Evolutionary conservation across 2,797 vertebrate species (phyloP).

Genomic region (Tokudaia tokunoshimensis): DNA sequence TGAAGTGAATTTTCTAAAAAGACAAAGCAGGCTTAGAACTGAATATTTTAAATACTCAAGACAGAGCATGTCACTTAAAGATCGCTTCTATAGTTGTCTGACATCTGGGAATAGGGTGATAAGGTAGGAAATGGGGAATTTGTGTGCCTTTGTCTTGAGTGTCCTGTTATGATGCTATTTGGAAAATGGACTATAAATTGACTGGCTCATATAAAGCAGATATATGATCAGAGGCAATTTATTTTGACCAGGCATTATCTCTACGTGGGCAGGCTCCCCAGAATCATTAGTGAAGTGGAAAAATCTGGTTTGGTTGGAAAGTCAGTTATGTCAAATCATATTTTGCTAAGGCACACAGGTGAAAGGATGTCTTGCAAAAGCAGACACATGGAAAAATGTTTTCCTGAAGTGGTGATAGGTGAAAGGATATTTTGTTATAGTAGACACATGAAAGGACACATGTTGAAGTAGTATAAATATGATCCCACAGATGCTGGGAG

Average conservation of each 20-base stretch:
- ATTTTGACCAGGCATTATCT: background rate
- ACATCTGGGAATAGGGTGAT: background rate
- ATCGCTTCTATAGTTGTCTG: background rate
- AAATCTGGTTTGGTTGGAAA: background rate
- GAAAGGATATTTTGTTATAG: background rate
- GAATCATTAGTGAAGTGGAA: background rate
- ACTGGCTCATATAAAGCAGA: background rate
- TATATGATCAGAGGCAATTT: background rate
- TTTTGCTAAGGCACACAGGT: background rate
- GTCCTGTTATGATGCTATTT: background rate
- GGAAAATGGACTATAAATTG: background rate
- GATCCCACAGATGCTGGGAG: background rate
- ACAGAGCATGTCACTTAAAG: background rate
- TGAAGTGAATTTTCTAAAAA: background rate
- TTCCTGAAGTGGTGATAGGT: background rate
- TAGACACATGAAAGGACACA: background rate
- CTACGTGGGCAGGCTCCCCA: background rate
- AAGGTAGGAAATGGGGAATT: background rate
- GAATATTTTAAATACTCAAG: background rate
- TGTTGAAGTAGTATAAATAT: background rate
- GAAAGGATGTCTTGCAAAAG: background rate
- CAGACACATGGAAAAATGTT: background rate
- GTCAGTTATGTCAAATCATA: background rate
- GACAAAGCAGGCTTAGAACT: background rate
- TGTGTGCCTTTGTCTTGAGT: background rate